These are phyloP conservation scores for Acanthis flammea DNA, from an alignment of 2,797 vertebrate genomes.

Conservation along the genomic window DNA sequence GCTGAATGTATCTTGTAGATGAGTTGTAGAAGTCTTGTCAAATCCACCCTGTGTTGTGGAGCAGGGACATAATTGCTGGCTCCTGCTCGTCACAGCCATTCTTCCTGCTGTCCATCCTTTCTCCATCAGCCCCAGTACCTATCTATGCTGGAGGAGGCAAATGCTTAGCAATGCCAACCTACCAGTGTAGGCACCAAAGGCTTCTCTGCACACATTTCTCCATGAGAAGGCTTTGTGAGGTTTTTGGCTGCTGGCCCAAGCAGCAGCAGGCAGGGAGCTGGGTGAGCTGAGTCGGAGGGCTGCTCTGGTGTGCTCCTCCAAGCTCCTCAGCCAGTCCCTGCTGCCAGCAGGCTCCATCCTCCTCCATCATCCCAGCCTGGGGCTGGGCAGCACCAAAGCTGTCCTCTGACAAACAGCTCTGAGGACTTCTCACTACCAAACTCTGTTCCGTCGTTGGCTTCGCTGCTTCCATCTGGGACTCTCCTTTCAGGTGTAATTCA, in stretches of 20 bases:
- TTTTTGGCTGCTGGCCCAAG: not conserved
- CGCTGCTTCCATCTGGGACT: not conserved
- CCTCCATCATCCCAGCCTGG: not conserved
- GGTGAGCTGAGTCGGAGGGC: not conserved
- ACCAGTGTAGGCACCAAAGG: not conserved
- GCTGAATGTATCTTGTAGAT: conserved; percentile 56
- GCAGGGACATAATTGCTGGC: conserved; percentile 24
- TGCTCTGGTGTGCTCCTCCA: not conserved
- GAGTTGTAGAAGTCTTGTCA: conserved; percentile 44
- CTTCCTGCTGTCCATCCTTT: conserved; percentile 28
- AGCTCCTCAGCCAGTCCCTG: not conserved
- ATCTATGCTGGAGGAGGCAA: not conserved
- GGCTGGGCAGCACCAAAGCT: not conserved
- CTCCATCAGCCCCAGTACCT: not conserved
- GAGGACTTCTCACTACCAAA: not conserved
- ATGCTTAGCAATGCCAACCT: not conserved
- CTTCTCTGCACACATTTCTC: not conserved
- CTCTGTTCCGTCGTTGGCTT: not conserved
- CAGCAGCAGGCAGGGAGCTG: not conserved
- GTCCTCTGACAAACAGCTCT: not conserved
- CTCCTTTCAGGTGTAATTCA: not conserved
- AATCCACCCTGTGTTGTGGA: not conserved
- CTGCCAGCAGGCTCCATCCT: not conserved
- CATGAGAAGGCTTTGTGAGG: not conserved
- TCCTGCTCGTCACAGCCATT: not conserved